These are phyloP conservation scores for Trachymyrmex cornetzi DNA, from an alignment of 1,140 invertebrate species.

Conservation along the genomic window DNA sequence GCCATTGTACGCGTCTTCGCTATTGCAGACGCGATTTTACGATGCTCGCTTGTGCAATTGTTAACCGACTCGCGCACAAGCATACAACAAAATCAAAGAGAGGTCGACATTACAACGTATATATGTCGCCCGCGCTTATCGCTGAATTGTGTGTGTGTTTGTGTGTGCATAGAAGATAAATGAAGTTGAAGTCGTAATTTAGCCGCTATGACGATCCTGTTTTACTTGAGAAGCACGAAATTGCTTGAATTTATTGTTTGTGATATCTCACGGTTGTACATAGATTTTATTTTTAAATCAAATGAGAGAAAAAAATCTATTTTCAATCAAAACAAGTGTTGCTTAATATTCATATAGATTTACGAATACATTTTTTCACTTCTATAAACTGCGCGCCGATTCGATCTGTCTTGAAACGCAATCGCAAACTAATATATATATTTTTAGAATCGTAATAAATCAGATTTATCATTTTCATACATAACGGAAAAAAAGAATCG, in stretches of 20 bases:
- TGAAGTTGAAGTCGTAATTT: conserved; percentile 57
- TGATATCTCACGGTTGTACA: not conserved
- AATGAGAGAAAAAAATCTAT: no score
- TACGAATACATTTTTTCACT: no score
- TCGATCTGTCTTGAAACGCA: no score
- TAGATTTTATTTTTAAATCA: not conserved
- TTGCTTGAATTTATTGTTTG: conserved; percentile 26
- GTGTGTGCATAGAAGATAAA: conserved; percentile 52
- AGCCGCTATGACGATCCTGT: conserved; percentile 26
- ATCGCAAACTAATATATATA: not conserved
- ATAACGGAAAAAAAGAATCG: not conserved
- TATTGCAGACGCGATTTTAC: conserved; percentile 36
- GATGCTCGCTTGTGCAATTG: conserved; percentile 62
- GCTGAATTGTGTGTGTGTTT: no score
- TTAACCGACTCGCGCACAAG: conserved; percentile 45
- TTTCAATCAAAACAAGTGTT: no score
- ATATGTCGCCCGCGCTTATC: not conserved
- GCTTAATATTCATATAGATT: no score
- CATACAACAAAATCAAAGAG: conserved; percentile 57
- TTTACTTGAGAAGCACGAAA: conserved; percentile 12
- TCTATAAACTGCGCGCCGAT: no score
- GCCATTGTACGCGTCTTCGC: conserved; percentile 34
- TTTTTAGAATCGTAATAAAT: conserved; percentile 25
- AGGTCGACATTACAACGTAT: conserved; percentile 58
- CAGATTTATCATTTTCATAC: conserved; percentile 26